phyloP scores from a whole-genome alignment of 2,888 invertebrate genomes.

The Limnephilus lunatus region DNA sequence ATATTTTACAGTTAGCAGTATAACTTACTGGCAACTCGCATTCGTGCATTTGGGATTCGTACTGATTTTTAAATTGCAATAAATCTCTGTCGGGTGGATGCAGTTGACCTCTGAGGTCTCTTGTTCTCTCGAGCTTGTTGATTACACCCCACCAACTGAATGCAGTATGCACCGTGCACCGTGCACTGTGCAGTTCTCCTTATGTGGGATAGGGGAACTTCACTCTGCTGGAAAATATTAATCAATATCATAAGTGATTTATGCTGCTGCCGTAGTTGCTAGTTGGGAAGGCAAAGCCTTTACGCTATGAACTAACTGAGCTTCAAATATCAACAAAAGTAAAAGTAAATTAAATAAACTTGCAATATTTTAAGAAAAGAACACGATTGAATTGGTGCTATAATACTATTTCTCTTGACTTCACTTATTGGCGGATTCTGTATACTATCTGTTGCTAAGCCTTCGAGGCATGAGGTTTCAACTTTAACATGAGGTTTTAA shows the following conservation, averaged over 20 bases:
- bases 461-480: background rate
- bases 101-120: background rate
- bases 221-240: conserved; percentile 10
- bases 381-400: background rate
- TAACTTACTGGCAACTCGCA: background rate
- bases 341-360: too few species aligned
- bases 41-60: background rate
- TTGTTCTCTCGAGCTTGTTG: background rate
- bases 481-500: background rate
- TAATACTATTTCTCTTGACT: background rate
- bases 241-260: background rate
- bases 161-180: background rate
- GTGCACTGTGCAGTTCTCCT: too few species aligned
- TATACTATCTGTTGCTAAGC: background rate
- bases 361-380: background rate
- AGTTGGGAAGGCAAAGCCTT: background rate
- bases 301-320: background rate
- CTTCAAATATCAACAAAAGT: background rate
- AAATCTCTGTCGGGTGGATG: background rate
- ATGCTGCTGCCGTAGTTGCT: background rate
- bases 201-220: background rate
- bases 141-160: background rate
- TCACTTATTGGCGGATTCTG: background rate
- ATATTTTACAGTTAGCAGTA: background rate
- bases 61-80: background rate